Evolutionary conservation across 2,888 invertebrate genomes (phyloP).

Genomic region (Andrena hattorfiana): DNA sequence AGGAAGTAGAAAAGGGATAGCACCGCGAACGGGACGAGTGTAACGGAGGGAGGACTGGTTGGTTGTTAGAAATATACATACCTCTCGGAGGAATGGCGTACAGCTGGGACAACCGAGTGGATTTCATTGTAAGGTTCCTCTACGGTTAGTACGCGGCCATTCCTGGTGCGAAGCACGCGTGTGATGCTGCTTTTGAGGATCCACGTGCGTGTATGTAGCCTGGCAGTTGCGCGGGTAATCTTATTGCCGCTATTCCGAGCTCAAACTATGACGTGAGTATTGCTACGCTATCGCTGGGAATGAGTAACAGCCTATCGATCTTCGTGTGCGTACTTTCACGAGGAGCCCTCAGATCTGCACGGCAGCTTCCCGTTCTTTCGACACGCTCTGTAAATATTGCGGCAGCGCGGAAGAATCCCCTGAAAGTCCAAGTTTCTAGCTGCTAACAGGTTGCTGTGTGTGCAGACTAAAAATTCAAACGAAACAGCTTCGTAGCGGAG

Average conservation of each 20-base stretch:
- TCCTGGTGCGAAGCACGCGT: constrained; percentile 15
- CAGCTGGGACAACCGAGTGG: constrained; percentile 94
- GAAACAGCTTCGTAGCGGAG: background rate
- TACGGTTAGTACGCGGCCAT: constrained; percentile 89
- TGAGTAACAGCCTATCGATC: background rate
- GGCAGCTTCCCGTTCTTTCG: too few relatives aligned
- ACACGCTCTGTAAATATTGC: too few relatives aligned
- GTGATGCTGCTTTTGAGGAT: constrained; percentile 12
- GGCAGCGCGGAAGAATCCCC: background rate
- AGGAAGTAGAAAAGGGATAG: constrained; percentile 1
- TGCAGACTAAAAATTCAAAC: background rate
- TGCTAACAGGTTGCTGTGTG: constrained; percentile 13
- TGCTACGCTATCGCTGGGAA: background rate
- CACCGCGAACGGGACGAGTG: background rate
- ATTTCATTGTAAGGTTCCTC: constrained; percentile 92
- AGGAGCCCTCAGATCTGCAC: too few relatives aligned
- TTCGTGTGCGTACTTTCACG: background rate
- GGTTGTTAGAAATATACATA: constrained; percentile 18
- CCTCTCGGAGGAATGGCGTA: constrained; percentile 88
- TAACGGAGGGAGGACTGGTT: background rate
- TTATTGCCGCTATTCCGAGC: background rate
- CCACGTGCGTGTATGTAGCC: constrained; percentile 17
- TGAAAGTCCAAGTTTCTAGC: background rate
- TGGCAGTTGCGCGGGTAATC: constrained; percentile 15
- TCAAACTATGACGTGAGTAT: constrained; percentile 10